phyloP scores from a whole-genome alignment of 1,140 invertebrate genomes.

The Diachasma alloeum region DNA sequence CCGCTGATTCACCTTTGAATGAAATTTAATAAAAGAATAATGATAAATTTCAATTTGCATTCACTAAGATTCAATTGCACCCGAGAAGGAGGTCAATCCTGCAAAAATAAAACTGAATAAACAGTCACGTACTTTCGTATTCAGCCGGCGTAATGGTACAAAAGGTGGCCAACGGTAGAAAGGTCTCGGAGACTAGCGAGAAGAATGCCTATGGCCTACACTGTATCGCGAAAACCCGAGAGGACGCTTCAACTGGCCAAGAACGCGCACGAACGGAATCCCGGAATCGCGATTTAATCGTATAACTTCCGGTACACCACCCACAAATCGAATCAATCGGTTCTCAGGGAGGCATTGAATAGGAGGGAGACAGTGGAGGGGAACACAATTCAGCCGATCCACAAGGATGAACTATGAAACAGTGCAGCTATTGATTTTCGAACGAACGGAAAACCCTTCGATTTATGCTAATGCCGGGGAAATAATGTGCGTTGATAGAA shows the following conservation, averaged over 20 bases:
- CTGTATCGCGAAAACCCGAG: not conserved
- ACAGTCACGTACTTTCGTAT: conserved; percentile 23
- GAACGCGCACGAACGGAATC: conserved; percentile 32
- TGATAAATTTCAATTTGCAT: too few species aligned
- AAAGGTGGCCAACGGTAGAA: not conserved
- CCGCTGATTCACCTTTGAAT: too few species aligned
- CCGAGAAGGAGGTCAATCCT: not conserved
- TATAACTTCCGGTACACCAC: conserved; percentile 37
- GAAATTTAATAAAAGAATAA: too few species aligned
- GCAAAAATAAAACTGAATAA: not conserved
- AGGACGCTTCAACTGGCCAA: not conserved
- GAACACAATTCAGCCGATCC: not conserved
- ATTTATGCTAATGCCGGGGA: too few species aligned
- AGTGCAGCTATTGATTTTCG: not conserved
- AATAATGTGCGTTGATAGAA: too few species aligned
- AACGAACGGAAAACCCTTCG: too few species aligned
- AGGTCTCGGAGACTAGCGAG: conserved; percentile 5
- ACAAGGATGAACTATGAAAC: not conserved
- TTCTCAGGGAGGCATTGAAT: not conserved
- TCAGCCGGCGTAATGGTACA: conserved; percentile 13
- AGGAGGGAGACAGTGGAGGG: not conserved
- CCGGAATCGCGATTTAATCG: conserved; percentile 38
- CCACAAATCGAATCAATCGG: conserved; percentile 35
- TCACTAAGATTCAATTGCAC: too few species aligned
- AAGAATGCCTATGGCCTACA: conserved; percentile 12